These are phyloP conservation scores for Ophioninae sp. DNA, from an alignment of 2,888 invertebrate species.

Conservation along the genomic window DNA sequence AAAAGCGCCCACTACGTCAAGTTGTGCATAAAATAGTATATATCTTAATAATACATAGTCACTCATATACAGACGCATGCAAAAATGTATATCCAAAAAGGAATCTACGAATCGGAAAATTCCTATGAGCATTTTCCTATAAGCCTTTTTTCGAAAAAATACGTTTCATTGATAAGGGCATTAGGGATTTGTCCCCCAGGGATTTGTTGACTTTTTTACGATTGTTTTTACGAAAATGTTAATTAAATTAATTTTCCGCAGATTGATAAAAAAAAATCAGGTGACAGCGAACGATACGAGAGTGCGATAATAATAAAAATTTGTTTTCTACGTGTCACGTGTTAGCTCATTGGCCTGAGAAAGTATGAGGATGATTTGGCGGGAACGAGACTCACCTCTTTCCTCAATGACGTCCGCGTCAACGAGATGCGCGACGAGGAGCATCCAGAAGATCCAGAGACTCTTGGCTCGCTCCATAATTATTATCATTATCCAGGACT, in stretches of 20 bases:
- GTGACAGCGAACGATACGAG: neutral
- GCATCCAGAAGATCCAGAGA: conserved; percentile 66
- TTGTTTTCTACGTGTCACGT: too few species aligned
- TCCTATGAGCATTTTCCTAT: conserved; percentile 12
- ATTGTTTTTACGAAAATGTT: neutral
- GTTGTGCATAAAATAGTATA: neutral
- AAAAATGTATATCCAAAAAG: neutral
- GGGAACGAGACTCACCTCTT: conserved; percentile 72
- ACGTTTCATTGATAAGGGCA: conserved; percentile 9
- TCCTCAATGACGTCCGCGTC: conserved; percentile 76
- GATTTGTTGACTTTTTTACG: neutral
- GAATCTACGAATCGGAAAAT: neutral
- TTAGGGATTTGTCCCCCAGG: neutral
- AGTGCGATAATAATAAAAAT: too few species aligned
- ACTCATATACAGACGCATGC: neutral
- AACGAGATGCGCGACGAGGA: conserved; percentile 66
- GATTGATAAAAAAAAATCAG: neutral
- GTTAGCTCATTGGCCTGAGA: too few species aligned
- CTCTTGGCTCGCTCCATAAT: conserved; percentile 71
- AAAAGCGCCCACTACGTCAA: conserved; percentile 16
- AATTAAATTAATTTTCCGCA: neutral
- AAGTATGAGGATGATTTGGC: too few species aligned
- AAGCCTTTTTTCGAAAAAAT: conserved; percentile 4
- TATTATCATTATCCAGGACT: conserved; percentile 66
- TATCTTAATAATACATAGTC: neutral